Evolutionary conservation across 2,888 invertebrate genomes (phyloP).

Genomic region (Sycophila texana): DNA sequence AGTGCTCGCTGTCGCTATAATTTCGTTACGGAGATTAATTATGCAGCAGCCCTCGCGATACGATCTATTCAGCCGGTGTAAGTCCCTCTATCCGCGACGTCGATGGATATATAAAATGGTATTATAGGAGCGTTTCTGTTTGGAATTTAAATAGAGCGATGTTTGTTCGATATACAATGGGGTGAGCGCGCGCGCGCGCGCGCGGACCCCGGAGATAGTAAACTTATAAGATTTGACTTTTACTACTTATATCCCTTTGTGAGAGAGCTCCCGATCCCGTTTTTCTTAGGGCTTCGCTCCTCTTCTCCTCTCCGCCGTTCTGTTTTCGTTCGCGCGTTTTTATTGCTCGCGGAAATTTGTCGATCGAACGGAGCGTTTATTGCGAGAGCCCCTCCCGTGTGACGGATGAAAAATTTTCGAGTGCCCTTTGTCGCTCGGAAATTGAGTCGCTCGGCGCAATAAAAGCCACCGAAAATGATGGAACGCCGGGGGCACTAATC

Average conservation of each 20-base stretch:
- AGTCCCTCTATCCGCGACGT: neutral
- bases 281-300: neutral
- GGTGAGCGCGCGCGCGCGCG: conserved; percentile 23
- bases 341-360: conserved; percentile 14
- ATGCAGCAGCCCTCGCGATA: conserved; percentile 42
- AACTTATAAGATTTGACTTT: conserved; percentile 45
- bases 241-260: conserved; percentile 27
- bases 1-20: conserved; percentile 50
- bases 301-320: too few species aligned
- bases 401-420: neutral
- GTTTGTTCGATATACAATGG: conserved; percentile 51
- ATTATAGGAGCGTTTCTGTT: conserved; percentile 22
- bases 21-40: conserved; percentile 51
- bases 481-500: conserved; percentile 1
- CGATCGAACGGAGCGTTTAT: conserved; percentile 2
- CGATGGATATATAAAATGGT: conserved; percentile 35
- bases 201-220: conserved; percentile 29
- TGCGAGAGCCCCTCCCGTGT: neutral
- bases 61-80: conserved; percentile 28
- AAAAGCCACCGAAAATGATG: too few species aligned
- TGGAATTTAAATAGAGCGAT: conserved; percentile 50
- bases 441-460: too few species aligned
- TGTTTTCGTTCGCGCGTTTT: too few species aligned
- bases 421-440: neutral
- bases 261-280: neutral